A percentile compares a stretch with the other conserved stretches of the same genome.
Conservation (phyloP, 2,113 vertebrate species). For the Cheirogaleus medius region DNA sequence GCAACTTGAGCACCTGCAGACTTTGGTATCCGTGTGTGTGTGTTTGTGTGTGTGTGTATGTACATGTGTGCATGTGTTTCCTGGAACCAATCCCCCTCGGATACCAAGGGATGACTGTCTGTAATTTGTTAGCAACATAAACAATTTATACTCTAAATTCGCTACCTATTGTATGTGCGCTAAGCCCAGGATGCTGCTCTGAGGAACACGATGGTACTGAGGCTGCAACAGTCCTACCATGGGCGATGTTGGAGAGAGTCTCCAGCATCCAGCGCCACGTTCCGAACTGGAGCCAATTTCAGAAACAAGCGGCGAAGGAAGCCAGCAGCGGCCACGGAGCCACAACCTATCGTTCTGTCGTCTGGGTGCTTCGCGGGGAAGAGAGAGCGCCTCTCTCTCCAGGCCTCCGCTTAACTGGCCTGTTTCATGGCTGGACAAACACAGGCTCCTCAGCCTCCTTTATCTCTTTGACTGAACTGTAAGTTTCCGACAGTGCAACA, state of each 20-base stretch:
- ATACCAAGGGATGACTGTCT: background rate
- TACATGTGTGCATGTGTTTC: background rate
- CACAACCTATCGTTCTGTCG: background rate
- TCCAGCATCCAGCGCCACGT: background rate
- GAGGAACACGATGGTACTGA: background rate
- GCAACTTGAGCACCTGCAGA: background rate
- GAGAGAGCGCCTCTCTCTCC: conserved; percentile 14
- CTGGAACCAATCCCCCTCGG: background rate
- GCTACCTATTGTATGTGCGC: background rate
- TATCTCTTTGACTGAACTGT: conserved; percentile 55
- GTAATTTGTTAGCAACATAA: background rate
- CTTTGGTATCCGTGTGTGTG: background rate
- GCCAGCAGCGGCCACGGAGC: background rate
- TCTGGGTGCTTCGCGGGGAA: background rate
- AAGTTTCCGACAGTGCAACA: conserved; percentile 41
- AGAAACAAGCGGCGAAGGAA: background rate
- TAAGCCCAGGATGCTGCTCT: background rate
- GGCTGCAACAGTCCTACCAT: fast-evolving
- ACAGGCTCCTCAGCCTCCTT: conserved; percentile 39
- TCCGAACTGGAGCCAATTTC: background rate
- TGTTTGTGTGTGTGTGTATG: fast-evolving
- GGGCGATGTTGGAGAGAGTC: background rate
- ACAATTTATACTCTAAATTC: background rate
- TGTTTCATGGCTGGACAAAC: conserved; percentile 72
- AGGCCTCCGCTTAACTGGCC: conserved; percentile 43